Base-by-base conservation (phyloP, 2,113 vertebrate genomes). In the Cyprinus carpio region DNA sequence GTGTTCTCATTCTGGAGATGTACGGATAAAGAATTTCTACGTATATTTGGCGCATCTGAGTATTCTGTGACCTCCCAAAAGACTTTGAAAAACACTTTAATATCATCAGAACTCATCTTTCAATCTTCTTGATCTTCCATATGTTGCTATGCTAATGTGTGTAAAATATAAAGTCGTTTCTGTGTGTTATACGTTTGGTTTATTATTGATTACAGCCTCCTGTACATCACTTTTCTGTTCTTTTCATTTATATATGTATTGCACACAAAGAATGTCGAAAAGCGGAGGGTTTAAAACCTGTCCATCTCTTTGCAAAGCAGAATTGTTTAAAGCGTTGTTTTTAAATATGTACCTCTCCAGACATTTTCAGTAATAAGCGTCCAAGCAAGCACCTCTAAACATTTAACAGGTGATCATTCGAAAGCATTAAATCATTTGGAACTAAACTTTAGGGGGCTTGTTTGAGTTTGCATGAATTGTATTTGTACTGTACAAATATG, bases 401-500 rank as follows among this genome's bases (percentile, higher is more conserved):
- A 18, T 37, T 46, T 69, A 25, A 56, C 37, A 79, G 18, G 16
- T 71, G n/a, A 34, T 82, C 16, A 71, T 69, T 29, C 58, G 79
- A 3, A 46, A 46, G 43, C 43, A 12, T 46, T 46, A 27, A 40
- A 75, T 25, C 40, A 25, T 49, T 43, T 75, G 23, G 72, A 46
- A 46, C 0, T 12, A 12, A 75, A 49, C 88, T 88, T 91, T 91
- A 83, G 91, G 90, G 87, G 82, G 89, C 90, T 92, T 67, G 37
- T 60, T 86, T 84, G 56, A 90, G 85, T 90, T 89, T 95, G 95
- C 95, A 95, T 95, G 94, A 93, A 92, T 91, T 94, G 92, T 94
- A 93, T 93, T 93, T 93, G 90, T 94, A 93, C 86, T 92, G 93
- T 95, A 91, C 90, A 93, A 88, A 87, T 87, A 90, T 93, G 91